Evolutionary conservation across 2,113 vertebrate genomes (phyloP).

Genomic region (Sciurus niger): DNA sequence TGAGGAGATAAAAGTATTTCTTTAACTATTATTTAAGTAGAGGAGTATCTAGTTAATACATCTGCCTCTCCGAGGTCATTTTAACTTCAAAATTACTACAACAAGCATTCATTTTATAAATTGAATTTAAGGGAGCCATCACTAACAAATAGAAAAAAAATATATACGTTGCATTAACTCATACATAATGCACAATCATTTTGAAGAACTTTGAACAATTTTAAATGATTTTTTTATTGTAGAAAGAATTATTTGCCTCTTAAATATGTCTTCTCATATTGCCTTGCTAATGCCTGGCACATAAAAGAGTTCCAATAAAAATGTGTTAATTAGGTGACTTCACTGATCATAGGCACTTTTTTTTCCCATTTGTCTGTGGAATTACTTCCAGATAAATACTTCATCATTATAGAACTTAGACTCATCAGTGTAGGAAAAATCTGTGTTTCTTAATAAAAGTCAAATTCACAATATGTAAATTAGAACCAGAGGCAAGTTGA

Average conservation of each 20-base stretch:
- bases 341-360: background rate
- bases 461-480: background rate
- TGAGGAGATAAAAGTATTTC: background rate
- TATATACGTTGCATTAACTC: background rate
- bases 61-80: background rate
- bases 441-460: background rate
- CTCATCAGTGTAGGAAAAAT: background rate
- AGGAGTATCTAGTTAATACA: background rate
- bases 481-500: background rate
- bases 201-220: background rate
- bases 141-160: background rate
- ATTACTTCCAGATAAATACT: conserved; percentile 24
- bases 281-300: background rate
- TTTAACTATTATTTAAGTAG: conserved; percentile 1
- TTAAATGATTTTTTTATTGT: conserved; percentile 2
- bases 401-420: background rate
- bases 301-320: background rate
- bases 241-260: background rate
- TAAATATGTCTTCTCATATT: background rate
- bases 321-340: background rate
- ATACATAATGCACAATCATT: background rate
- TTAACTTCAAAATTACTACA: conserved; percentile 16
- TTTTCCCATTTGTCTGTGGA: background rate
- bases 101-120: background rate
- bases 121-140: background rate